Evolutionary conservation across 2,113 vertebrate genomes (phyloP).

Genomic region (Edolisoma coerulescens): DNA sequence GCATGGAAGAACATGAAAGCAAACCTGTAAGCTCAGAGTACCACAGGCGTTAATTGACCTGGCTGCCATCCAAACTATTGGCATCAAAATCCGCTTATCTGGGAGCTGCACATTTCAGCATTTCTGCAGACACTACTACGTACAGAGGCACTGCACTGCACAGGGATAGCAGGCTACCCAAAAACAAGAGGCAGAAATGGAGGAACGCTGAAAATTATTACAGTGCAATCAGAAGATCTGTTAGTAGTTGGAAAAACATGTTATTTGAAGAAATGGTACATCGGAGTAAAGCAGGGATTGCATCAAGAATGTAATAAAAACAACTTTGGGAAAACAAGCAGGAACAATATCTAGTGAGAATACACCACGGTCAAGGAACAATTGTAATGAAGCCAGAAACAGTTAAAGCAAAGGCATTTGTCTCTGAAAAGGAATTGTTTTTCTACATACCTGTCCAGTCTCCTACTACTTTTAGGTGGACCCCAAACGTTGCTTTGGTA

Average conservation of each 20-base stretch:
- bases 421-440: constrained; percentile 21
- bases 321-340: neutral
- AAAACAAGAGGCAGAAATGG: neutral
- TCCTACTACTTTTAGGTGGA: constrained; percentile 93
- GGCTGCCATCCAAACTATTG: constrained; percentile 24
- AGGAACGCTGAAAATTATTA: neutral
- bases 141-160: neutral
- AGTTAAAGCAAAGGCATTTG: neutral
- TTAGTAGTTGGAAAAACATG: neutral
- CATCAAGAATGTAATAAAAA: neutral
- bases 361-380: neutral
- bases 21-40: constrained; percentile 39
- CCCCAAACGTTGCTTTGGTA: constrained; percentile 89
- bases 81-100: constrained; percentile 50
- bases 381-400: neutral
- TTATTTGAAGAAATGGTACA: neutral
- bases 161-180: neutral
- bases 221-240: neutral
- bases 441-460: constrained; percentile 95
- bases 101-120: constrained; percentile 37
- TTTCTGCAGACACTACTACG: neutral
- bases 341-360: neutral
- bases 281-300: neutral
- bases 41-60: constrained; percentile 35
- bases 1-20: constrained; percentile 57